These are phyloP conservation scores for Danio aesculapii DNA, from an alignment of 2,797 vertebrate genomes.

Conservation along the genomic window DNA sequence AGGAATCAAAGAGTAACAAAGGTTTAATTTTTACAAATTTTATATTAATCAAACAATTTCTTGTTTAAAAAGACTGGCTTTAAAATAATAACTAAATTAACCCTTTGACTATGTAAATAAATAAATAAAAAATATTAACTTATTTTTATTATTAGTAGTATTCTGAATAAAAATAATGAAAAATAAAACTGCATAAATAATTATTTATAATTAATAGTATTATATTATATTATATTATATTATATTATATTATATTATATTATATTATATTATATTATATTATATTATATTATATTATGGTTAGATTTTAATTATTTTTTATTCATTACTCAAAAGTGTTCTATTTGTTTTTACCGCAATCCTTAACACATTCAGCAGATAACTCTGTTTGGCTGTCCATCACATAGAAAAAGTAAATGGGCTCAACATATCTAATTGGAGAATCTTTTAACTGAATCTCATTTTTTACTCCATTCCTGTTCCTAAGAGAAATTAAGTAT, in stretches of 20 bases:
- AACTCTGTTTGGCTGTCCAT: constrained; percentile 40
- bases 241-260: too few relatives aligned
- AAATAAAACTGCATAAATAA: too few relatives aligned
- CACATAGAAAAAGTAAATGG: constrained; percentile 72
- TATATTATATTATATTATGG: too few relatives aligned
- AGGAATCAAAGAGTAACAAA: too few relatives aligned
- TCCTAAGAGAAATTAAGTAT: constrained; percentile 98
- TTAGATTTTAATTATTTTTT: too few relatives aligned
- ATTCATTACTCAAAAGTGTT: too few relatives aligned
- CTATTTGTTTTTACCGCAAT: constrained; percentile 20
- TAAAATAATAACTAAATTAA: background rate
- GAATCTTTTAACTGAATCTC: constrained; percentile 89
- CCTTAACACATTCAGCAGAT: constrained; percentile 33
- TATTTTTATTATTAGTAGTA: background rate
- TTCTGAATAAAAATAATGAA: too few relatives aligned
- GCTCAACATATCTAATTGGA: constrained; percentile 82
- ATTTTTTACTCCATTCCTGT: constrained; percentile 86
- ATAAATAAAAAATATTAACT: background rate
- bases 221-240: too few relatives aligned
- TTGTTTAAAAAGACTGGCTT: background rate
- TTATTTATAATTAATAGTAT: too few relatives aligned
- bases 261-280: too few relatives aligned
- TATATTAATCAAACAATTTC: background rate
- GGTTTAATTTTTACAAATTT: too few relatives aligned
- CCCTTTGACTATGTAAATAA: too few relatives aligned